phyloP scores from a whole-genome alignment of 2,797 vertebrate species.

The Propithecus deckenii region DNA sequence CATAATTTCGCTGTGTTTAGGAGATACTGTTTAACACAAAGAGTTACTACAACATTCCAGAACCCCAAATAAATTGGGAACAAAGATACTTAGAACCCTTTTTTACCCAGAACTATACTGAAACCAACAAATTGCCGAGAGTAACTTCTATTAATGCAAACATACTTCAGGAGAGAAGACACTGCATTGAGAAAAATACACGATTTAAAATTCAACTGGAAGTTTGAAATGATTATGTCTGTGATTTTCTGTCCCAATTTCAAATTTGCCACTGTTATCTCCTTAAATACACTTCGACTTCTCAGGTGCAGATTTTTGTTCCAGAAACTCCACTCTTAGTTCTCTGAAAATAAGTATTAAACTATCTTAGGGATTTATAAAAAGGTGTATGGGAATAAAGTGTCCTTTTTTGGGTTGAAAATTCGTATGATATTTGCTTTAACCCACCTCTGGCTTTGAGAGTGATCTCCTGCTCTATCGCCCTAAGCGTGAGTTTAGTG shows the following conservation, averaged over 20 bases:
- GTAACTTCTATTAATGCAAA: neutral
- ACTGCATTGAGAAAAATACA: neutral
- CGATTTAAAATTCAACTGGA: neutral
- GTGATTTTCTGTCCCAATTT: neutral
- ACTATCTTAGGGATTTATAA: neutral
- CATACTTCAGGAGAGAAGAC: neutral
- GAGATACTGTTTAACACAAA: neutral
- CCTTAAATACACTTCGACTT: neutral
- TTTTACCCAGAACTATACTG: neutral
- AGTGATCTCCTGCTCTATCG: neutral
- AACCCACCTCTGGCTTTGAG: slow-evolving; percentile 30
- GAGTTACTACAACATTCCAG: neutral
- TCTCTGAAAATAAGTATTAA: neutral
- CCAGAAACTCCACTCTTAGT: neutral
- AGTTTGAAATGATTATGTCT: neutral
- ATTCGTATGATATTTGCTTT: neutral
- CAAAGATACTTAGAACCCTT: neutral
- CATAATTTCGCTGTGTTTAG: neutral
- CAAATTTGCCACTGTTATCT: neutral
- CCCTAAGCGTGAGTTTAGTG: slow-evolving; percentile 25
- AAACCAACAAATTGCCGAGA: neutral
- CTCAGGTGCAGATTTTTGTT: neutral
- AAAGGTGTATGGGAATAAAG: neutral
- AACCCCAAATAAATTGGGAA: neutral
- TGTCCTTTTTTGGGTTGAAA: neutral